phyloP scores from a whole-genome alignment of 2,888 invertebrate genomes.

The Mimachlamys varia region DNA sequence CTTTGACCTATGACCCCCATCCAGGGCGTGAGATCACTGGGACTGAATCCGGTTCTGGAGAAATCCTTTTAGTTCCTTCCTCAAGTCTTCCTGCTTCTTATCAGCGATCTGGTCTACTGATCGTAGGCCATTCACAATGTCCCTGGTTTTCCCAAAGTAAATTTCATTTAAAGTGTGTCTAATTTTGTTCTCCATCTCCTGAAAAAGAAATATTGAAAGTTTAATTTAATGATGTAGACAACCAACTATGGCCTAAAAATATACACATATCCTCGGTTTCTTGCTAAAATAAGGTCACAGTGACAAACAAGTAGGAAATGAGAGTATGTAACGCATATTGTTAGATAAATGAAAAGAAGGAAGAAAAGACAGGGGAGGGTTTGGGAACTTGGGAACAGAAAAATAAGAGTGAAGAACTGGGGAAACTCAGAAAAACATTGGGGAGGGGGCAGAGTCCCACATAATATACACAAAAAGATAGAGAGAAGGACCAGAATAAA shows the following conservation, averaged over 20 bases:
- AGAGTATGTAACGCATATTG: too few relatives aligned
- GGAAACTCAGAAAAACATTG: background rate
- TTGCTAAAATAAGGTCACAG: too few relatives aligned
- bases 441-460: too few relatives aligned
- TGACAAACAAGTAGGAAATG: too few relatives aligned
- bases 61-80: slow-evolving; percentile 58
- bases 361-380: background rate
- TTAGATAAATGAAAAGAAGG: too few relatives aligned
- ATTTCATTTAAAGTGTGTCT: slow-evolving; percentile 98
- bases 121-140: slow-evolving; percentile 96
- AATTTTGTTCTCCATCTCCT: slow-evolving; percentile 99
- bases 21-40: slow-evolving; percentile 50
- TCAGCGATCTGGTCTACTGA: slow-evolving; percentile 92
- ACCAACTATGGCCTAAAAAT: background rate
- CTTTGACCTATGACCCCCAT: background rate
- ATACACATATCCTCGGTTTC: too few relatives aligned
- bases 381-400: background rate
- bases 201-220: slow-evolving; percentile 51
- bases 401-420: background rate
- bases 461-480: too few relatives aligned
- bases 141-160: slow-evolving; percentile 99
- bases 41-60: slow-evolving; percentile 56
- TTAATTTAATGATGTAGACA: background rate
- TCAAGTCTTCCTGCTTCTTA: slow-evolving; percentile 62
- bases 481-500: too few relatives aligned